These are phyloP conservation scores for Heliangelus exortis DNA, from an alignment of 2,797 vertebrate genomes.

Conservation along the genomic window DNA sequence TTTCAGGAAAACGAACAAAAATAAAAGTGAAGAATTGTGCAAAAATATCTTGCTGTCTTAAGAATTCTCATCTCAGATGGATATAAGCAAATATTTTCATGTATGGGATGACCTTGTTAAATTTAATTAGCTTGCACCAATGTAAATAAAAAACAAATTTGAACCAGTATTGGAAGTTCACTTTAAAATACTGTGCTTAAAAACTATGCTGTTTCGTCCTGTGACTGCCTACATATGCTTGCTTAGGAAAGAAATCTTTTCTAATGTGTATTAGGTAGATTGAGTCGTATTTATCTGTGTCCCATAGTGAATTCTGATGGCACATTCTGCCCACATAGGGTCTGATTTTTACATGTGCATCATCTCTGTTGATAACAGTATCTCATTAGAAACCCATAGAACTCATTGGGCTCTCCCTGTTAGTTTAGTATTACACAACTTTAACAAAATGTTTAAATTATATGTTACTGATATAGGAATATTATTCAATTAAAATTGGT, in stretches of 20 bases:
- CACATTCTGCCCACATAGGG: slow-evolving; percentile 11
- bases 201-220: not conserved
- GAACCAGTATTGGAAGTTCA: not conserved
- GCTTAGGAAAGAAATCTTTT: not conserved
- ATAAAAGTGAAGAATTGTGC: not conserved
- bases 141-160: not conserved
- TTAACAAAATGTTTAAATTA: slow-evolving; percentile 71
- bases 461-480: slow-evolving; percentile 35
- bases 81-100: not conserved
- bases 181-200: not conserved
- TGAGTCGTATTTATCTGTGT: slow-evolving; percentile 37
- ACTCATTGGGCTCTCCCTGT: slow-evolving; percentile 52
- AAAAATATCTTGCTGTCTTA: not conserved
- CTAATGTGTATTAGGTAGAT: not conserved
- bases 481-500: slow-evolving; percentile 40
- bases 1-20: not conserved
- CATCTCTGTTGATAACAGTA: slow-evolving; percentile 67
- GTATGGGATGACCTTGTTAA: not conserved
- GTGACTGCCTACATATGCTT: not conserved
- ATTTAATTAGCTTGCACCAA: not conserved
- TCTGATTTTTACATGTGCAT: slow-evolving; percentile 70
- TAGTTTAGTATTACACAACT: slow-evolving; percentile 68
- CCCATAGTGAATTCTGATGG: slow-evolving; percentile 54
- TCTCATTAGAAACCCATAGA: slow-evolving; percentile 67
- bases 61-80: not conserved